Conservation (phyloP, 1,140 invertebrate genomes). For the Atta texana region DNA sequence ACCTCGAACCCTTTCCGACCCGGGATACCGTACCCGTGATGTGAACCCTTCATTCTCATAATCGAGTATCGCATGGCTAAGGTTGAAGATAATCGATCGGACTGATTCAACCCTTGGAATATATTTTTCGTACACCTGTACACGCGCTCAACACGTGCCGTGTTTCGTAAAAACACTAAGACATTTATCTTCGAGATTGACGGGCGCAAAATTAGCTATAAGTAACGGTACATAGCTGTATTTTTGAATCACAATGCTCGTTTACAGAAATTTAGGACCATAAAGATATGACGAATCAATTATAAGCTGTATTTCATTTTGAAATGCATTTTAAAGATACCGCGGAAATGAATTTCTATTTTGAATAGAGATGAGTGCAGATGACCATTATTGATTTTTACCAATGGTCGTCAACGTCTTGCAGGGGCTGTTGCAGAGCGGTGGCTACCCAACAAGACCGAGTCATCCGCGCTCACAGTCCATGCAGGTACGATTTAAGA, state of each 20-base stretch:
- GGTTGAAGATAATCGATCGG: conserved; percentile 83
- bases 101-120: conserved; percentile 56
- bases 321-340: not conserved
- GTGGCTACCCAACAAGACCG: conserved; percentile 83
- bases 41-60: conserved; percentile 75
- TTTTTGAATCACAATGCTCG: not conserved
- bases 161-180: conserved; percentile 1
- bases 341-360: conserved; percentile 5
- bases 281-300: not conserved
- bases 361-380: not conserved
- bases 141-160: conserved; percentile 68
- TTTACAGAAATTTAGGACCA: not conserved
- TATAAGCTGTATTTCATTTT: not conserved
- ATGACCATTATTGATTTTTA: conserved; percentile 38
- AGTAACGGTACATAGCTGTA: not conserved
- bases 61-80: conserved; percentile 74
- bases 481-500: conserved; percentile 83
- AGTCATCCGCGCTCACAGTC: conserved; percentile 85
- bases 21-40: conserved; percentile 68
- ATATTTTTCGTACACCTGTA: conserved; percentile 66
- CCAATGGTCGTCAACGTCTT: conserved; percentile 78
- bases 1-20: conserved; percentile 76
- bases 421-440: conserved; percentile 85
- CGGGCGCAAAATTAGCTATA: conserved; percentile 9
- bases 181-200: conserved; percentile 25